Percentiles rank a stretch among this genome's conserved stretches.
phyloP scores from a whole-genome alignment of 1,140 invertebrate species.

The Drosophila kikkawai region DNA sequence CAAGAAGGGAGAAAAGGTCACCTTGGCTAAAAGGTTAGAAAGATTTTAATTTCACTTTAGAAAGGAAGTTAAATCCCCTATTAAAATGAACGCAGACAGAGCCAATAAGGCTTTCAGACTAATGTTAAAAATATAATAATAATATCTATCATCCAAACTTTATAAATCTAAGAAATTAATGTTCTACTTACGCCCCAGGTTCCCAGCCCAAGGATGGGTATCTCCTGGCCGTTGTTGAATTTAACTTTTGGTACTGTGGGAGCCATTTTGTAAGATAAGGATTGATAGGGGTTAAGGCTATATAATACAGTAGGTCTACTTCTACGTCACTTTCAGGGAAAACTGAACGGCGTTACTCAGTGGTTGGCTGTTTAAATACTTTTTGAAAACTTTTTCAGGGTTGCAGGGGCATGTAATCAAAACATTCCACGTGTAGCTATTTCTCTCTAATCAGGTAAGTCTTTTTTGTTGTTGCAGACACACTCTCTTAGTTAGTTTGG shows the following conservation, averaged over 20 bases:
- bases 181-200: conserved; percentile 90
- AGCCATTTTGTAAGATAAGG: conserved; percentile 48
- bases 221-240: conserved; percentile 88
- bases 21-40: conserved; percentile 38
- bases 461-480: neutral
- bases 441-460: no score
- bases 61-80: no score
- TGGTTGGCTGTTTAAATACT: conserved; percentile 60
- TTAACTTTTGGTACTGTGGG: conserved; percentile 86
- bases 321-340: neutral
- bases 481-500: neutral
- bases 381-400: conserved; percentile 26
- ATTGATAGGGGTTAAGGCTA: neutral
- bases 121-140: no score
- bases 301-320: neutral
- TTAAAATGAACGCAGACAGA: no score
- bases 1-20: conserved; percentile 47
- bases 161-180: neutral
- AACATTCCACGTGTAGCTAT: neutral
- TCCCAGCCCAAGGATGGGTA: conserved; percentile 91
- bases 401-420: conserved; percentile 8
- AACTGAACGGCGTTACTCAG: conserved; percentile 45
- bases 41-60: neutral
- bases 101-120: no score
- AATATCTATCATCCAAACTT: no score